phyloP scores from a whole-genome alignment of 2,888 invertebrate species.

The Hecatera dysodea region DNA sequence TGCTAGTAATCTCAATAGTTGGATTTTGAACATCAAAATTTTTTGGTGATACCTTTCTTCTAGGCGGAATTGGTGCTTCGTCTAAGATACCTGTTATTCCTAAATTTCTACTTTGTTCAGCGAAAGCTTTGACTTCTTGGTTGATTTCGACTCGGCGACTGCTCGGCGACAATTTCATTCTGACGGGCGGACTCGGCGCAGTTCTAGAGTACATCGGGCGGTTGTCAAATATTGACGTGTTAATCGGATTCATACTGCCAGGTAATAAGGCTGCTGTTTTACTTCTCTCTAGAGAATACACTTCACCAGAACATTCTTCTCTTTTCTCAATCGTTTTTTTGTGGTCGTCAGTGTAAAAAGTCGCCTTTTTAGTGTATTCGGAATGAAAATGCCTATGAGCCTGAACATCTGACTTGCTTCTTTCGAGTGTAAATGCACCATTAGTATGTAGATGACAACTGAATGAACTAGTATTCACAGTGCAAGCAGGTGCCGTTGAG shows the following conservation, averaged over 20 bases:
- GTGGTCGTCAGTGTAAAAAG: conserved; percentile 81
- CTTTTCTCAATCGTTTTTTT: conserved; percentile 60
- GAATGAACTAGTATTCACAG: conserved; percentile 84
- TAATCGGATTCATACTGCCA: conserved; percentile 74
- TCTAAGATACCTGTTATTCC: conserved; percentile 82
- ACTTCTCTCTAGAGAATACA: conserved; percentile 83
- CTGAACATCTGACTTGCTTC: conserved; percentile 87
- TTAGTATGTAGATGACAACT: conserved; percentile 87
- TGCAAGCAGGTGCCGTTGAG: conserved; percentile 85
- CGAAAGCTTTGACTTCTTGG: conserved; percentile 73
- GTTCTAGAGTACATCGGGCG: conserved; percentile 82
- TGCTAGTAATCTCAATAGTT: conserved; percentile 61
- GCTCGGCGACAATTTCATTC: conserved; percentile 83
- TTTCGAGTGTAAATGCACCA: conserved; percentile 84
- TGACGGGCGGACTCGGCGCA: conserved; percentile 87
- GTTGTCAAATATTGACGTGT: conserved; percentile 85
- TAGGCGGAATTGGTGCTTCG: conserved; percentile 83
- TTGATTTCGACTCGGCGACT: conserved; percentile 71
- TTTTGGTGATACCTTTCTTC: conserved; percentile 84
- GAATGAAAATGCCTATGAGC: conserved; percentile 78
- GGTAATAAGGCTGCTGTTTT: conserved; percentile 83
- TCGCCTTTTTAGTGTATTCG: conserved; percentile 78
- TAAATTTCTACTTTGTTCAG: conserved; percentile 78
- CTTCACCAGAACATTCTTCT: conserved; percentile 70
- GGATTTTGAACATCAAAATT: conserved; percentile 67